Evolutionary conservation across 1,140 invertebrate species (phyloP).

Genomic region (Stegodyphus dumicola): DNA sequence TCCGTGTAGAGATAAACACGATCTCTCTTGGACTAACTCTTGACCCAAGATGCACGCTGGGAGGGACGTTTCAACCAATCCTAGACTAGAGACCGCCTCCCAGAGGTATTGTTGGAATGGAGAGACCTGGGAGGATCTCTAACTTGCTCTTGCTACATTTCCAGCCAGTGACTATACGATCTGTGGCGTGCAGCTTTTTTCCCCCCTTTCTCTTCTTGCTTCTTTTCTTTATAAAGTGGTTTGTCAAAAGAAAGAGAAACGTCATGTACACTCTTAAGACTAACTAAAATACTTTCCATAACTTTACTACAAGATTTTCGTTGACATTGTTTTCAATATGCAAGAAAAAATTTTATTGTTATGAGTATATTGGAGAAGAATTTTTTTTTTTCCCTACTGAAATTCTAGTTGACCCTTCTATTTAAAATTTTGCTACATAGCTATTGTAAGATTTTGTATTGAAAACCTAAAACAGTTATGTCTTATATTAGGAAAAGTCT

Average conservation of each 20-base stretch:
- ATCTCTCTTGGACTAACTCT: slow-evolving; percentile 46
- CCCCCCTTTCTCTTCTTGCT: not conserved
- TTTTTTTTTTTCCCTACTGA: too few species aligned
- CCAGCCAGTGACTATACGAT: not conserved
- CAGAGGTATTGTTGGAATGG: slow-evolving; percentile 50
- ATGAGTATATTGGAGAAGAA: too few species aligned
- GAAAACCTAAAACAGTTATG: too few species aligned
- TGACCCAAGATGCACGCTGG: slow-evolving; percentile 45
- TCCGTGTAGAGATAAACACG: slow-evolving; percentile 57
- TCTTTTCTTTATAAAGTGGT: slow-evolving; percentile 32
- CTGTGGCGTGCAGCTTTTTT: not conserved
- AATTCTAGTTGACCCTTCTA: too few species aligned
- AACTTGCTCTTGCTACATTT: slow-evolving; percentile 28
- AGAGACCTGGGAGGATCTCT: slow-evolving; percentile 25
- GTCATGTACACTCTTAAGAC: not conserved
- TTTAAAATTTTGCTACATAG: too few species aligned
- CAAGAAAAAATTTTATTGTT: too few species aligned
- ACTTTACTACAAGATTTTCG: too few species aligned
- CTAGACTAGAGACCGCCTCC: slow-evolving; percentile 43
- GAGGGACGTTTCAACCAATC: slow-evolving; percentile 50
- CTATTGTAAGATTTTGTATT: too few species aligned
- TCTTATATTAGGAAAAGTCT: too few species aligned
- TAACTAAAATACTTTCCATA: not conserved
- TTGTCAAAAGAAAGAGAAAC: slow-evolving; percentile 31
- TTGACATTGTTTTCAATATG: too few species aligned